Percentiles rank a stretch among this genome's conserved stretches.
Evolutionary conservation across 2,113 vertebrate species (phyloP).

Genomic region (Prunella fulvescens): DNA sequence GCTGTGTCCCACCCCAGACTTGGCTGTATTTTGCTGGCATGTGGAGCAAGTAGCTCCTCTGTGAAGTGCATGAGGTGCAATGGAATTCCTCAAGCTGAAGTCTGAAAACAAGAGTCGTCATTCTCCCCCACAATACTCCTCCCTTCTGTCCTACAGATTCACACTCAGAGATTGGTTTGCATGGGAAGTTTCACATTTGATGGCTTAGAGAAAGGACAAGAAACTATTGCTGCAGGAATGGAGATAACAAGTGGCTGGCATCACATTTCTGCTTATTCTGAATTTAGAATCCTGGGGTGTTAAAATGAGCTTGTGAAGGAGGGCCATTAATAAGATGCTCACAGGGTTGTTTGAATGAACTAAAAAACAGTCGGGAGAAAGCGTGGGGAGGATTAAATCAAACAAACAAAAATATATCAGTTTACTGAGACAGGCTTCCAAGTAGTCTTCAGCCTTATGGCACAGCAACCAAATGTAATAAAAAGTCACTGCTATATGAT

Average conservation of each 20-base stretch:
- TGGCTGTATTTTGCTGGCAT: neutral
- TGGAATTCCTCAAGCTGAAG: neutral
- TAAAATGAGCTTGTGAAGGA: neutral
- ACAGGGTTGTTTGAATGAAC: neutral
- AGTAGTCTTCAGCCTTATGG: neutral
- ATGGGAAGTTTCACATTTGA: neutral
- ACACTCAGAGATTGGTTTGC: neutral
- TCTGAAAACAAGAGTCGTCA: neutral
- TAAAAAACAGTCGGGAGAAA: neutral
- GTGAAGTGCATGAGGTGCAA: rapidly evolving
- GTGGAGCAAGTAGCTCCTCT: neutral
- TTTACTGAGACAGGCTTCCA: neutral
- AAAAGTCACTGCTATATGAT: neutral
- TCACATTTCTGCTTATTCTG: neutral
- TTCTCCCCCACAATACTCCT: neutral
- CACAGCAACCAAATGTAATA: neutral
- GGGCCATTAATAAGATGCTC: neutral
- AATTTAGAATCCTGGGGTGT: neutral
- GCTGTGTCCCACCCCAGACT: neutral
- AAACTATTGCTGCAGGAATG: neutral
- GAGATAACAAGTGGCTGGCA: neutral
- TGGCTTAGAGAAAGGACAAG: neutral
- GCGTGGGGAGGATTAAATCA: neutral
- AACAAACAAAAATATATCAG: neutral
- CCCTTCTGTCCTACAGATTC: neutral